Conservation (phyloP, 2,113 vertebrate genomes). For the Ceyx cyanopectus region DNA sequence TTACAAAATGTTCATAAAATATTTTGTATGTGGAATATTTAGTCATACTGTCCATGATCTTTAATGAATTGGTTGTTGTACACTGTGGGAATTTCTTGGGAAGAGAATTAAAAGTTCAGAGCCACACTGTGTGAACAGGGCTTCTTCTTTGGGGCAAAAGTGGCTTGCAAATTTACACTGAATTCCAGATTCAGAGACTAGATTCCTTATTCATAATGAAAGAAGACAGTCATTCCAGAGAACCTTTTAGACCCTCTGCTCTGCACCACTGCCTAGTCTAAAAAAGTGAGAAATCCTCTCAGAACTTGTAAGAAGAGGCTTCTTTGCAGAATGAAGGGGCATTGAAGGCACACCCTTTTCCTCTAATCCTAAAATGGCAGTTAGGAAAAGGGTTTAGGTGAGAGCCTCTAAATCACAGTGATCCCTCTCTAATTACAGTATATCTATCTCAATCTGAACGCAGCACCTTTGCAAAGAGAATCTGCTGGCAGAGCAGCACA, state of each 20-base stretch:
- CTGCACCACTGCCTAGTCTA: neutral
- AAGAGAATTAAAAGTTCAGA: neutral
- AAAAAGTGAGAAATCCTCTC: neutral
- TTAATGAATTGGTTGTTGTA: neutral
- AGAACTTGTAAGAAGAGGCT: neutral
- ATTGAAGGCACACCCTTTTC: neutral
- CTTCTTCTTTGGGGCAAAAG: neutral
- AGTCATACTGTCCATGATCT: neutral
- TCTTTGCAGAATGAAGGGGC: neutral
- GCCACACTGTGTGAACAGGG: fast-evolving
- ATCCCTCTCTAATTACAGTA: neutral
- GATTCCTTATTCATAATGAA: neutral
- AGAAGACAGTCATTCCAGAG: neutral
- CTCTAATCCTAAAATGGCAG: neutral
- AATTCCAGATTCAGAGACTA: neutral
- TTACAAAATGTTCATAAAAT: neutral
- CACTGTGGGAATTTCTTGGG: neutral
- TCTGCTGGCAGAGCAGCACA: neutral
- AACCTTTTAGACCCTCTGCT: neutral
- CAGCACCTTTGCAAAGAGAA: neutral
- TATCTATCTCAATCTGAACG: neutral
- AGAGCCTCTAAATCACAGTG: neutral
- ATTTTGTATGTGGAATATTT: neutral
- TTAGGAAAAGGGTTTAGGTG: neutral
- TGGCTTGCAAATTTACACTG: neutral